phyloP scores from a whole-genome alignment of 2,113 vertebrate species.

The crab-eating macaque (Macaca fascicularis) region T2T-MFA8v1.1 NC_088388.1:130331501-130332000 shows the following conservation, averaged over 20 bases:
- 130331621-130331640: not conserved
- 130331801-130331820: fast-evolving
- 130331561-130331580: not conserved
- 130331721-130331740: fast-evolving
- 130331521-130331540: no score
- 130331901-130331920: not conserved
- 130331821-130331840: not conserved
- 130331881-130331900: not conserved
- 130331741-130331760: not conserved
- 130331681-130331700: not conserved
- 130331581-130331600: not conserved
- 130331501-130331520: no score
- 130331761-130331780: not conserved
- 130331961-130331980: not conserved
- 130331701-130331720: not conserved
- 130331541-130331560: no score
- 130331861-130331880: fast-evolving
- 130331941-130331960: not conserved
- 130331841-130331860: not conserved
- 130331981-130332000: not conserved
- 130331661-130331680: fast-evolving
- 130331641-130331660: no score
- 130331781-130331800: not conserved
- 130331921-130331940: not conserved
- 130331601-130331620: fast-evolving